Conservation (phyloP, 2,888 invertebrate species). For the Panorpa germanica region DNA sequence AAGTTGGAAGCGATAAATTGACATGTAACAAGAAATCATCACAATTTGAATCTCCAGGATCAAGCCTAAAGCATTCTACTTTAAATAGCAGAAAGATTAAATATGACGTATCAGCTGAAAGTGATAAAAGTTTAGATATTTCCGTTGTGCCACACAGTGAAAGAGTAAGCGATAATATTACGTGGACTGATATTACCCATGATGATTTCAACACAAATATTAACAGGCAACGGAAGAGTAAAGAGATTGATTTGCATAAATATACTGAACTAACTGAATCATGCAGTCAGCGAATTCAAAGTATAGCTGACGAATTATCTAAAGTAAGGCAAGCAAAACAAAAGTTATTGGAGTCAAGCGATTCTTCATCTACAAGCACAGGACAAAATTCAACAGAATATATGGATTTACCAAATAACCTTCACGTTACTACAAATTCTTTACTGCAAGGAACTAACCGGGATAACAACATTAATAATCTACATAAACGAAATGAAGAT, state of each 20-base stretch:
- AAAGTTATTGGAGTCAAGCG: conserved; percentile 24
- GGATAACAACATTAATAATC: conserved; percentile 4
- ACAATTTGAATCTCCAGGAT: too few relatives aligned
- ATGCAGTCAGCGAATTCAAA: conserved; percentile 33
- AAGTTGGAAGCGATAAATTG: too few relatives aligned
- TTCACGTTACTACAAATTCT: too few relatives aligned
- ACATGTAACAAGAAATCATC: too few relatives aligned
- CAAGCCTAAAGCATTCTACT: too few relatives aligned
- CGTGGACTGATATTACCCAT: too few relatives aligned
- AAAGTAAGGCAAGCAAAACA: conserved; percentile 35
- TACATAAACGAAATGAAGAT: conserved; percentile 6
- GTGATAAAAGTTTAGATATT: too few relatives aligned
- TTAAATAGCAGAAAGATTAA: too few relatives aligned
- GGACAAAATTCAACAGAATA: conserved; percentile 23
- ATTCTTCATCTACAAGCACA: conserved; percentile 20
- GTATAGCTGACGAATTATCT: conserved; percentile 32
- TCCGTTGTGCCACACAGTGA: too few relatives aligned
- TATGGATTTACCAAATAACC: conserved; percentile 18
- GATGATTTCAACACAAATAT: not conserved
- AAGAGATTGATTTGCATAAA: too few relatives aligned
- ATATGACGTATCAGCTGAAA: too few relatives aligned
- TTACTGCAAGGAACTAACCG: not conserved
- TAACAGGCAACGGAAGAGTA: conserved; percentile 15
- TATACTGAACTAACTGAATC: conserved; percentile 31
- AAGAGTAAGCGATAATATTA: too few relatives aligned